These are phyloP conservation scores for Scalopus aquaticus DNA, from an alignment of 2,113 vertebrate species.

Conservation along the genomic window DNA sequence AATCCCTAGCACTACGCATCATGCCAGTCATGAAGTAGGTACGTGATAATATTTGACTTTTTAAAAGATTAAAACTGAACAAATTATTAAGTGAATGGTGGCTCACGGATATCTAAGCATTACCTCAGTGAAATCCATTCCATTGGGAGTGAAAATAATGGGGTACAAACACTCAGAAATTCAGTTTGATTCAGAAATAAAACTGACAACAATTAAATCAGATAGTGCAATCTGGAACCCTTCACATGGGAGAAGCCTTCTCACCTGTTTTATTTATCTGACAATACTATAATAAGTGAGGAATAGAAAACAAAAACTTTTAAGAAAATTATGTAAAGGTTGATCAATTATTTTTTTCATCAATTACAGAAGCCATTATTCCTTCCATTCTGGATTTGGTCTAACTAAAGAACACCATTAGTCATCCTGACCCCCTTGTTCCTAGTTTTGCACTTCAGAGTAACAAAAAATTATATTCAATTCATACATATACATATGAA, in stretches of 20 bases:
- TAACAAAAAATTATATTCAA: not conserved
- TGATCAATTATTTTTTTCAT: not conserved
- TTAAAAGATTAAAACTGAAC: not conserved
- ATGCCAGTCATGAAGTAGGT: not conserved
- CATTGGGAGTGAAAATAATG: not conserved
- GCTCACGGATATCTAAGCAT: not conserved
- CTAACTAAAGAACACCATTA: not conserved
- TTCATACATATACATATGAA: not conserved
- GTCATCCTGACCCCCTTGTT: not conserved
- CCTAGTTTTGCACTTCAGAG: not conserved
- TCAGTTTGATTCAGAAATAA: not conserved
- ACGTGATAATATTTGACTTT: not conserved
- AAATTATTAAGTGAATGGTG: not conserved
- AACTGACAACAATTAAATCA: not conserved
- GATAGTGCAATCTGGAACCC: not conserved
- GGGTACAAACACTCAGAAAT: not conserved
- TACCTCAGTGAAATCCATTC: not conserved
- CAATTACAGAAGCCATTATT: not conserved
- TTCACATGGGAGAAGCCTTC: not conserved
- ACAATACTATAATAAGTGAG: not conserved
- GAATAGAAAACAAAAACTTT: not conserved
- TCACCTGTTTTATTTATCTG: not conserved
- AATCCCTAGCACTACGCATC: not conserved
- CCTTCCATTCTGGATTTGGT: not conserved
- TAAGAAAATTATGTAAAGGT: not conserved